Evolutionary conservation across 2,113 vertebrate genomes (phyloP).

Genomic region (Psophia crepitans): DNA sequence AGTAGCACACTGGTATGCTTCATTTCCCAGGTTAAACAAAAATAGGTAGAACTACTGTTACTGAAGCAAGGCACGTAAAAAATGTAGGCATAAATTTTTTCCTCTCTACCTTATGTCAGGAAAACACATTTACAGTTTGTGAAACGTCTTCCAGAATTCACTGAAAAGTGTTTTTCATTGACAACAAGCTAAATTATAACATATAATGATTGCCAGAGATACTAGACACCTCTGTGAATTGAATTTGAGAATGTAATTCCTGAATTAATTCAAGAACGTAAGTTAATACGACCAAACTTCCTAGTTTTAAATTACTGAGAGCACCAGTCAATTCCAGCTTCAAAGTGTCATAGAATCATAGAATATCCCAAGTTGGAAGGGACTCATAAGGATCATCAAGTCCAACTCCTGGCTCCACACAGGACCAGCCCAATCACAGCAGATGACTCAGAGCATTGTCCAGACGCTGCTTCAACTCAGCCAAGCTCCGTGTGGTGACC

Average conservation of each 20-base stretch:
- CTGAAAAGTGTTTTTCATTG: background rate
- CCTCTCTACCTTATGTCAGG: background rate
- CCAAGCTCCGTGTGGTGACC: no score
- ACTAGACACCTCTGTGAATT: background rate
- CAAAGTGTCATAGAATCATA: no score
- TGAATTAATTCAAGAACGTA: background rate
- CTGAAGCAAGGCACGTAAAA: background rate
- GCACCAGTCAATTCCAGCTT: background rate
- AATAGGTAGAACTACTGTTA: background rate
- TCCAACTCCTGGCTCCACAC: no score
- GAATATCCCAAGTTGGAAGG: no score
- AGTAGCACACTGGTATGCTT: background rate
- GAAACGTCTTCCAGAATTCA: background rate
- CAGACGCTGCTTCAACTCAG: no score
- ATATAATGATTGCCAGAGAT: background rate
- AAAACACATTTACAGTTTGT: background rate
- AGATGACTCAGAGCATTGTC: no score
- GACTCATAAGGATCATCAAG: no score
- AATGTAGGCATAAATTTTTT: background rate
- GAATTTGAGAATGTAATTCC: background rate
- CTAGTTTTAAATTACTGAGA: background rate
- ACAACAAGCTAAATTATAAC: background rate
- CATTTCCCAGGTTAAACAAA: background rate
- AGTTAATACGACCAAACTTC: background rate
- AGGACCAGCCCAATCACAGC: no score